phyloP scores from a whole-genome alignment of 2,888 invertebrate species.

The Frankliniella fusca region DNA sequence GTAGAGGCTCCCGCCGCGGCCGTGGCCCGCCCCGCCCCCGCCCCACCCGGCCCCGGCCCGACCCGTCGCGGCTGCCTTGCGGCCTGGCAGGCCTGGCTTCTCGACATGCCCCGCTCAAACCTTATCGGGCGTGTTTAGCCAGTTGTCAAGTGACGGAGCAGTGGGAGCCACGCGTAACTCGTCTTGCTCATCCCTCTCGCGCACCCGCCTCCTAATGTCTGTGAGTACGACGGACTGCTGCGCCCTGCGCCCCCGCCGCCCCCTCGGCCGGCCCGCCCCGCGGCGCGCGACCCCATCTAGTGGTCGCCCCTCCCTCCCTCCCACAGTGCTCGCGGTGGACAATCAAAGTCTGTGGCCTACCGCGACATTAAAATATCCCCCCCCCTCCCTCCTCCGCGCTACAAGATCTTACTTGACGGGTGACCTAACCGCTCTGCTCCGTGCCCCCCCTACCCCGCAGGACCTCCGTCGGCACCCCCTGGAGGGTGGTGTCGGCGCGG shows the following conservation, averaged over 20 bases:
- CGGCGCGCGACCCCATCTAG: not conserved
- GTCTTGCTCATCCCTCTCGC: not conserved
- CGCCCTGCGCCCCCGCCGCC: not conserved
- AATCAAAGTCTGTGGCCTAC: not conserved
- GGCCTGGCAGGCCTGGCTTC: not conserved
- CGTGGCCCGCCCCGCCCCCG: not conserved
- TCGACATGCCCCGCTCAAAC: not conserved
- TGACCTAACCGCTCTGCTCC: too few relatives aligned
- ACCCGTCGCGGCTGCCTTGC: not conserved
- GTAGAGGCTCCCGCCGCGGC: not conserved
- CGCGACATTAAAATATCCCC: not conserved
- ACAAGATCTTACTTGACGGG: too few relatives aligned
- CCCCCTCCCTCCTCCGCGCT: not conserved
- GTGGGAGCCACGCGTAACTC: not conserved
- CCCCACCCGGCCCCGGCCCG: not conserved
- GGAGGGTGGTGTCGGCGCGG: not conserved
- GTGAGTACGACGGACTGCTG: not conserved
- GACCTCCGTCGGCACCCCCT: not conserved
- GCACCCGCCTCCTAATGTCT: not conserved
- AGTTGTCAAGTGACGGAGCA: conserved; percentile 22
- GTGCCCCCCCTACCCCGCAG: too few relatives aligned
- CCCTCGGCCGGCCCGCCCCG: not conserved
- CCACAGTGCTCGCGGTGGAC: not conserved
- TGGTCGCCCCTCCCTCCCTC: not conserved
- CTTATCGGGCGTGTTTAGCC: conserved; percentile 13